phyloP scores from a whole-genome alignment of 2,113 vertebrate species.

The Noturus placidus region DNA sequence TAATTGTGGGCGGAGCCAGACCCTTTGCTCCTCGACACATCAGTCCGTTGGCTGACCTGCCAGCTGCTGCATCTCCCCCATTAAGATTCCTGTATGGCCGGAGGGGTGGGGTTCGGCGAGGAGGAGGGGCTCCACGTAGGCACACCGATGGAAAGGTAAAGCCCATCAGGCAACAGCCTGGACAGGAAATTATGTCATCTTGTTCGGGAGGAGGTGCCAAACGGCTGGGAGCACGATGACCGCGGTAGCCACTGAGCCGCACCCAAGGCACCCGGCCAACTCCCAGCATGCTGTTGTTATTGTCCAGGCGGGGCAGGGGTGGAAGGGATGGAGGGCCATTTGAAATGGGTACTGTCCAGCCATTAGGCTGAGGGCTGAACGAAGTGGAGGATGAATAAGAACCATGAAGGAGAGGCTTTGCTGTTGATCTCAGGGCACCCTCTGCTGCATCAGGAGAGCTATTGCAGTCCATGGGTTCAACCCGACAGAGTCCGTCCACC shows the following conservation, averaged over 20 bases:
- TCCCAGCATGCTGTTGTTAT: constrained; percentile 78
- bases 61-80: constrained; percentile 65
- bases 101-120: constrained; percentile 65
- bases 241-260: constrained; percentile 58
- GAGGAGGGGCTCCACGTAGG: constrained; percentile 67
- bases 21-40: constrained; percentile 70
- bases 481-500: constrained; percentile 34
- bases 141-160: constrained; percentile 84
- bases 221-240: constrained; percentile 62
- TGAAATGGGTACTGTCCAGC: constrained; percentile 70
- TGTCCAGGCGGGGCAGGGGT: constrained; percentile 67
- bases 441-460: constrained; percentile 72
- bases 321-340: constrained; percentile 67
- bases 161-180: constrained; percentile 82
- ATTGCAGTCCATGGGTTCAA: constrained; percentile 78
- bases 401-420: constrained; percentile 29
- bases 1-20: constrained; percentile 60
- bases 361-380: constrained; percentile 56
- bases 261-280: constrained; percentile 76
- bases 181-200: constrained; percentile 84
- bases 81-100: constrained; percentile 84
- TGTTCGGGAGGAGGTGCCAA: constrained; percentile 72
- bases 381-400: constrained; percentile 64
- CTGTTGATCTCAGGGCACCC: constrained; percentile 12
- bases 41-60: constrained; percentile 71